phyloP scores from a whole-genome alignment of 2,113 vertebrate species.

The Gorsachius goisagi region DNA sequence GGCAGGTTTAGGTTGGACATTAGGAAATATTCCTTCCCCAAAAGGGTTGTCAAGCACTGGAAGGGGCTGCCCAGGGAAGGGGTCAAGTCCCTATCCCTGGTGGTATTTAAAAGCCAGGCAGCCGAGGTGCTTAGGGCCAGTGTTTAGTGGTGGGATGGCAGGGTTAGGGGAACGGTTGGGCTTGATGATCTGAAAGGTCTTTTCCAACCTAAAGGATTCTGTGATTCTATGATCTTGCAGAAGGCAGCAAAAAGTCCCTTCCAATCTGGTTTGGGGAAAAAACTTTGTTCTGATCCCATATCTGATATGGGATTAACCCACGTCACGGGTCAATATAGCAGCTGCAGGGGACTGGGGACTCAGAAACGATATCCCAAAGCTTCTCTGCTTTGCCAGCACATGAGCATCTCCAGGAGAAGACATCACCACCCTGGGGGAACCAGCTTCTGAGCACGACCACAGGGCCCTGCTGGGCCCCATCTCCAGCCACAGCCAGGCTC shows the following conservation, averaged over 20 bases:
- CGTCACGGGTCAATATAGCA: background rate
- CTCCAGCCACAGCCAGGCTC: background rate
- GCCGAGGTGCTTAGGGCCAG: too few relatives aligned
- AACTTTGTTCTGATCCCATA: background rate
- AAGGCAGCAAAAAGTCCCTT: background rate
- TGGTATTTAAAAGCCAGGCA: too few relatives aligned
- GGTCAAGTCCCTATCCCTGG: too few relatives aligned
- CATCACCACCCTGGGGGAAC: accelerated
- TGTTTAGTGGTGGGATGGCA: too few relatives aligned
- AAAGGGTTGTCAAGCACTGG: too few relatives aligned
- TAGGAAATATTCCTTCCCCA: too few relatives aligned
- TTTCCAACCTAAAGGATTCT: too few relatives aligned
- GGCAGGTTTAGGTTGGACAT: too few relatives aligned
- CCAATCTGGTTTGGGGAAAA: background rate
- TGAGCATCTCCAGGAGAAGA: background rate
- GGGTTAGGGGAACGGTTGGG: too few relatives aligned
- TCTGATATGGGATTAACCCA: background rate
- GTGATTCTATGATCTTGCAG: background rate
- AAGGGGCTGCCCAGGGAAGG: too few relatives aligned
- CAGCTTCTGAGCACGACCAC: accelerated
- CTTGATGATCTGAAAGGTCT: too few relatives aligned
- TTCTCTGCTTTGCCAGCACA: background rate
- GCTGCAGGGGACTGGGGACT: too few relatives aligned
- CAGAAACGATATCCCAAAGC: background rate
- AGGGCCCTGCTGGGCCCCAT: accelerated